A percentile compares a stretch with the other conserved stretches of the same genome.
phyloP scores from a whole-genome alignment of 2,797 vertebrate genomes.

The Lutra lutra region DNA sequence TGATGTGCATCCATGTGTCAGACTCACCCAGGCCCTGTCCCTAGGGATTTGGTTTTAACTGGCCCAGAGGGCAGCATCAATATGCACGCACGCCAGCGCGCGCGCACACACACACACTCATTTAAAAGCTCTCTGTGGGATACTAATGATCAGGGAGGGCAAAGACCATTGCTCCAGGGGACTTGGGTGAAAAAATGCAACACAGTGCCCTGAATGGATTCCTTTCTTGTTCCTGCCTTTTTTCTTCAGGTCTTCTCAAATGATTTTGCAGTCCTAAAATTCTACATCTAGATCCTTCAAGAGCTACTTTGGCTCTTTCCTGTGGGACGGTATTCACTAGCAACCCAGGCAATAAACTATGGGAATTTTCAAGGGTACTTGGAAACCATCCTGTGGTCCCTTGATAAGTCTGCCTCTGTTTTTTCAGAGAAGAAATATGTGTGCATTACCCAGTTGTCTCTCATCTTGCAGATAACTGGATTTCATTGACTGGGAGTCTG shows the following conservation, averaged over 20 bases:
- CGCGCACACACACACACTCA: background rate
- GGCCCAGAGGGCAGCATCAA: background rate
- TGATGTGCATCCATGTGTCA: background rate
- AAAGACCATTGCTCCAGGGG: background rate
- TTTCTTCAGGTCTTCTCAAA: background rate
- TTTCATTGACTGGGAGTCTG: slow-evolving; percentile 68
- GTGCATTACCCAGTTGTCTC: background rate
- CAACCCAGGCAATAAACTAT: background rate
- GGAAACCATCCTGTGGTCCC: background rate
- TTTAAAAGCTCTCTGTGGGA: background rate
- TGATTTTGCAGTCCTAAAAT: background rate
- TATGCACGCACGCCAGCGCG: too few relatives aligned
- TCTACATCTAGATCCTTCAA: background rate
- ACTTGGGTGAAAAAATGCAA: background rate
- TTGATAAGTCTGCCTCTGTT: background rate
- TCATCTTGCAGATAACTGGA: slow-evolving; percentile 28
- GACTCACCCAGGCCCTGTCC: background rate
- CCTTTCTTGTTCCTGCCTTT: background rate
- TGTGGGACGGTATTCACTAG: background rate
- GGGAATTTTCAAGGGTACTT: background rate
- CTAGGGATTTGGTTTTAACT: background rate
- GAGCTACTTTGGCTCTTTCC: background rate
- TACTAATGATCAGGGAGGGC: background rate
- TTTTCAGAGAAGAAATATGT: slow-evolving; percentile 17
- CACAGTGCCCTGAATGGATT: background rate